Percentiles rank a stretch among this genome's conserved stretches.
Conservation (phyloP, 35 echinoderm and acorn worm species). For the Ophiothrix spiculata region DNA sequence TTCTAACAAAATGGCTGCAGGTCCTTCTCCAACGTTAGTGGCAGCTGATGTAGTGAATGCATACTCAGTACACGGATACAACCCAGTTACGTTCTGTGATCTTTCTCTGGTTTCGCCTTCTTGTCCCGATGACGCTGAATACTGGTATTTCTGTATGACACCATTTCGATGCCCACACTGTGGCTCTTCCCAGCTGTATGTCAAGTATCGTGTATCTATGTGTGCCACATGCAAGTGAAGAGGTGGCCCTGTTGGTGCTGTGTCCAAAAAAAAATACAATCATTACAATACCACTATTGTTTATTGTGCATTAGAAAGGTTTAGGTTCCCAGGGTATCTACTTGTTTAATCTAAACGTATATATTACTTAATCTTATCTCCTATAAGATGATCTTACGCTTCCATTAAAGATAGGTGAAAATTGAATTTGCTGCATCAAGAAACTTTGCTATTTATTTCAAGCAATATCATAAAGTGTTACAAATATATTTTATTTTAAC, state of each 20-base stretch:
- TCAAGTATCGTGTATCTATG: background rate
- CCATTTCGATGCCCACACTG: background rate
- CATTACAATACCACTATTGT: background rate
- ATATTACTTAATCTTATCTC: background rate
- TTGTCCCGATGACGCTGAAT: background rate
- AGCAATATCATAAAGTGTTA: too few relatives aligned
- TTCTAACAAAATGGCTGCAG: background rate
- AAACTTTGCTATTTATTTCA: too few relatives aligned
- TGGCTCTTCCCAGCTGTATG: background rate
- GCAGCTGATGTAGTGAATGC: background rate
- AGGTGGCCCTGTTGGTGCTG: background rate
- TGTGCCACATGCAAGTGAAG: background rate
- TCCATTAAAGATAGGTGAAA: background rate
- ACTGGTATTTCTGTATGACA: background rate
- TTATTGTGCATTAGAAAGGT: background rate
- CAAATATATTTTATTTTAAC: too few relatives aligned
- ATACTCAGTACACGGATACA: background rate
- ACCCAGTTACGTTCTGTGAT: background rate
- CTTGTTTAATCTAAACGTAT: background rate
- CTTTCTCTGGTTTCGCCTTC: background rate
- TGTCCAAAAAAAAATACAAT: background rate
- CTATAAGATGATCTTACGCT: background rate
- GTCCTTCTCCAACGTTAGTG: background rate
- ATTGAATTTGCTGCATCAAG: background rate
- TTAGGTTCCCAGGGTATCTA: background rate